These are phyloP conservation scores for Chaetura pelagica DNA, from an alignment of 2,113 vertebrate genomes.

Conservation along the genomic window DNA sequence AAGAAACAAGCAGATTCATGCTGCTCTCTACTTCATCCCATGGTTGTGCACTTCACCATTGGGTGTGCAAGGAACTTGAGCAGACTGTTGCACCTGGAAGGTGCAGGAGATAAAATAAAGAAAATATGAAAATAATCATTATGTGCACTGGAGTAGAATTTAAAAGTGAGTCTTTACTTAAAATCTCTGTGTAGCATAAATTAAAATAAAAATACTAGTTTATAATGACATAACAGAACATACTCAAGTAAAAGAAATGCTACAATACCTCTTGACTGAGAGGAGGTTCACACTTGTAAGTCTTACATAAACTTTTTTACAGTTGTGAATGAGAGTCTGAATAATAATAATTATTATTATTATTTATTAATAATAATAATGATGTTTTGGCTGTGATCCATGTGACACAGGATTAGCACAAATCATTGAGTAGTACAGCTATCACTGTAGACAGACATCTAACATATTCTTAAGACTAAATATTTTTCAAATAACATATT, in stretches of 20 bases:
- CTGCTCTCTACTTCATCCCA: slow-evolving; percentile 45
- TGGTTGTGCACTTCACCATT: background rate
- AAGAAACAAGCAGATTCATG: slow-evolving; percentile 51
- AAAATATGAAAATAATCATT: background rate
- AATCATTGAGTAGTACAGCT: background rate
- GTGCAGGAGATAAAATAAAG: slow-evolving; percentile 47
- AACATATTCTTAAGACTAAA: background rate
- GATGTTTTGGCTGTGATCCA: background rate
- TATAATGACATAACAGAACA: background rate
- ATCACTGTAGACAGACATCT: background rate
- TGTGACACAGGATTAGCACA: background rate
- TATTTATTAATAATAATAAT: background rate
- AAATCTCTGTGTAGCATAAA: background rate
- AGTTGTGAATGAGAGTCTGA: background rate
- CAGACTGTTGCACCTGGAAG: slow-evolving; percentile 19
- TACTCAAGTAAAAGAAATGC: background rate
- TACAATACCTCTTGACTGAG: background rate
- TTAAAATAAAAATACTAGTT: background rate
- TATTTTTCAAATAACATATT: background rate
- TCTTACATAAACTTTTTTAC: background rate
- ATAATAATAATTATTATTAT: too few relatives aligned
- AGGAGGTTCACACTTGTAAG: background rate
- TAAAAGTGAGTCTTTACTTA: background rate
- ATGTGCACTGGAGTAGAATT: accelerated
- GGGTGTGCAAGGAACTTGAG: background rate